Evolutionary conservation across 2,113 vertebrate genomes (phyloP).

Genomic region (Sminthopsis crassicaudata): DNA sequence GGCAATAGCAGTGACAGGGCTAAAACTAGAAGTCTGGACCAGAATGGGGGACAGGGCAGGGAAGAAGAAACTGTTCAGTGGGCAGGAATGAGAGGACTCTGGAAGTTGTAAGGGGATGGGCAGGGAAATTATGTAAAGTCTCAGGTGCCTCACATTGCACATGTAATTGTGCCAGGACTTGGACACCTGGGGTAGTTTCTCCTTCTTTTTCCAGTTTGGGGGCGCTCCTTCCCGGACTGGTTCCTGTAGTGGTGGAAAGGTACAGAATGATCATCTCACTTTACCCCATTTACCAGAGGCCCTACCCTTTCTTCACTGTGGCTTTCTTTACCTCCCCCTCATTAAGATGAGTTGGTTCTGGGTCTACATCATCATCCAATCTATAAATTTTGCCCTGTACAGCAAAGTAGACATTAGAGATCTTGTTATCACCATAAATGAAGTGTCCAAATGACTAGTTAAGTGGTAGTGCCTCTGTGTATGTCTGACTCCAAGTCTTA

Average conservation of each 20-base stretch:
- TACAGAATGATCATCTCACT: background rate
- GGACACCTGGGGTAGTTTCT: conserved; percentile 87
- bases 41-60: background rate
- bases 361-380: background rate
- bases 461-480: background rate
- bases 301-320: background rate
- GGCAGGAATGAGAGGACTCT: background rate
- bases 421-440: background rate
- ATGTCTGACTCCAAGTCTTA: background rate
- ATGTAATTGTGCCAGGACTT: conserved; percentile 90
- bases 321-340: background rate
- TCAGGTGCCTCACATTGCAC: conserved; percentile 84
- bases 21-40: background rate
- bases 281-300: too few relatives aligned
- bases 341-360: background rate
- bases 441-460: background rate
- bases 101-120: background rate
- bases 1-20: background rate
- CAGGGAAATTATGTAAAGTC: accelerated
- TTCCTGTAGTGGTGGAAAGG: conserved; percentile 77
- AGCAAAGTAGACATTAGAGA: background rate
- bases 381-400: background rate
- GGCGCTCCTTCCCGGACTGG: conserved; percentile 86
- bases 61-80: background rate
- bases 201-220: conserved; percentile 89